Base-by-base conservation (phyloP, 2,888 invertebrate species). In the Synanthedon myopaeformis region DNA sequence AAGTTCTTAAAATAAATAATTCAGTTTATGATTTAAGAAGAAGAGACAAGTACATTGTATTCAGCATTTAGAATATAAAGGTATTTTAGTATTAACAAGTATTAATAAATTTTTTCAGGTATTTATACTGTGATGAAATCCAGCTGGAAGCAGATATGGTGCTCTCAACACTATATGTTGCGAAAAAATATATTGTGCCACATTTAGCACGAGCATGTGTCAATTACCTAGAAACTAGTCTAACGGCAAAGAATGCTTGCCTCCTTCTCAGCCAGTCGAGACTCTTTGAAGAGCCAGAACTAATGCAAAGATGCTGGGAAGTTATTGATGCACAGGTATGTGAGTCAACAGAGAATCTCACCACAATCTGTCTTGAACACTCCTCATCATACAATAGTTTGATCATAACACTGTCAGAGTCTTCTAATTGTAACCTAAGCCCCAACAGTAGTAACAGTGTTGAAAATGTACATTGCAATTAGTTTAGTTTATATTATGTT, bases 291-390 rank as follows among this genome's bases (percentile, higher is more conserved):
- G 98, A 98, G 83, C 96, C 96, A 56, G 97, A 98, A 76, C 90
- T 98, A 65, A 97, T 97, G 96, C 95, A 96, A 82, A 90, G 96
- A 65, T 97, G 97, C 89, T 97, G 96, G 96, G 96, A 97, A 90
- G 97, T 98, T 59, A 97, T 98, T 76, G 98, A 98, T 87, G 98
- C 98, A 54, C 95, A 95, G 94, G 95, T 95, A 92, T 85, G 87
- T 87, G 82, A 82, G 65, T 84, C 91, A 19, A 81, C 82, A 55
- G 86, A 87, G 67, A 91, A 88, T 71, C 81, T 86, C 66, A 67
- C 79, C 45, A 76, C 77, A 53, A 72, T 84, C 61, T 74, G 77
- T 65, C 69, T 85, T 57, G 78, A 83, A 64, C 75, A 72, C 59
- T 82, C 85, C 54, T 80, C 85, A 42, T 86, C 85, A 13, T 84